Evolutionary conservation across 2,113 vertebrate genomes (phyloP).

Genomic region (Ictidomys tridecemlineatus): DNA sequence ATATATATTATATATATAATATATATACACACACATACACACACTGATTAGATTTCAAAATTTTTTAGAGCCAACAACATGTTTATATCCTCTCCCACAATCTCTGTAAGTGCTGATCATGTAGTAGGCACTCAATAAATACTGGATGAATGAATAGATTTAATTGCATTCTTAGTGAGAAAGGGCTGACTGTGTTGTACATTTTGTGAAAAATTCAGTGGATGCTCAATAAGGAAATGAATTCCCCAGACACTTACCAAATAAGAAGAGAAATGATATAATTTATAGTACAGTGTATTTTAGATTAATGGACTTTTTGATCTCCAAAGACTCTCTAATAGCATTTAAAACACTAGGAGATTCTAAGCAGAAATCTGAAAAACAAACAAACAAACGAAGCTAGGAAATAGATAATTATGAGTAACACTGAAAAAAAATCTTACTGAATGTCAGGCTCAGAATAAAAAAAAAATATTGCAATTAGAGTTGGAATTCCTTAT

Average conservation of each 20-base stretch:
- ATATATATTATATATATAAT: too few relatives aligned
- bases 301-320: constrained; percentile 21
- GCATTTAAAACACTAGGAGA: constrained; percentile 9
- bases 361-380: constrained; percentile 45
- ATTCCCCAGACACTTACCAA: background rate
- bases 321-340: constrained; percentile 12
- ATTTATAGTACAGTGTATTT: constrained; percentile 24
- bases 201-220: background rate
- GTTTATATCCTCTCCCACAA: background rate
- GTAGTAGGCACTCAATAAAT: background rate
- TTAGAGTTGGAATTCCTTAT: background rate
- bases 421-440: constrained; percentile 18
- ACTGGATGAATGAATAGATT: background rate
- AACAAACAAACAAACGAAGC: background rate
- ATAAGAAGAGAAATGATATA: constrained; percentile 2
- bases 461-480: background rate
- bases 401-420: constrained; percentile 29
- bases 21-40: too few relatives aligned
- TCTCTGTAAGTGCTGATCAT: background rate
- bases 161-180: background rate
- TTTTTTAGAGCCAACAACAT: background rate
- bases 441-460: background rate
- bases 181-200: background rate
- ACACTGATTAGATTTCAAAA: background rate
- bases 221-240: constrained; percentile 22